Base-by-base conservation (phyloP, 64 coral and sea anemone genomes). In the Actinia equina region DNA sequence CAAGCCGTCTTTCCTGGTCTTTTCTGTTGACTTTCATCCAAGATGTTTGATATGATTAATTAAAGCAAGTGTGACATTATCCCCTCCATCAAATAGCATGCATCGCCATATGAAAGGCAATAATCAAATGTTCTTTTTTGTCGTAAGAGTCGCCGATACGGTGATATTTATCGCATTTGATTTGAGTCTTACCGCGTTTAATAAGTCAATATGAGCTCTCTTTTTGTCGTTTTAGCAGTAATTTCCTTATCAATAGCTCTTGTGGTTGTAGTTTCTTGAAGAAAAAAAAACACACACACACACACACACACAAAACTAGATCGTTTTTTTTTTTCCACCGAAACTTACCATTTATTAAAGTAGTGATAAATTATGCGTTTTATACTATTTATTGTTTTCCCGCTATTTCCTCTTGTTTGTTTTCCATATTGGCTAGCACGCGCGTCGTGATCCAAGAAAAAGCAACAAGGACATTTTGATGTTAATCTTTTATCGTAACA, bases 351-450 rank as follows among this genome's bases (percentile, higher is more conserved):
- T 37, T 57, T 57, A 26, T 65, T 26, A n/a, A n/a, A n/a, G n/a
- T n/a, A n/a, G n/a, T n/a, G n/a, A n/a, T n/a, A n/a, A n/a, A n/a
- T n/a, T n/a, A n/a, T n/a, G n/a, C n/a, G n/a, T n/a, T n/a, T n/a
- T n/a, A n/a, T n/a, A n/a, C 69, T 57, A 37, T 37, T 57, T 57
- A 26, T 65, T 26, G 69, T 74, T 16, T 74, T 74, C 69, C 69
- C 69, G 69, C 69, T 26, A 12, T 74, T 74, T 74, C 69, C 26
- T 74, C 69, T 71, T 71, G n/a, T 37, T 74, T 74, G 27, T 57
- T 57, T 57, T 57, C 55, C 55, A 16, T 57, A 57, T 2, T 57
- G 69, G 69, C 69, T 5, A 1, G 69, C 26, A 12, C 69, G 9
- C 13, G n/a, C 26, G 69, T 74, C 69, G n/a, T 9, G 22, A 65